A percentile compares a stretch with the other conserved stretches of the same genome.
Evolutionary conservation across 2,113 vertebrate species (phyloP).

Genomic region (Aegypius monachus): DNA sequence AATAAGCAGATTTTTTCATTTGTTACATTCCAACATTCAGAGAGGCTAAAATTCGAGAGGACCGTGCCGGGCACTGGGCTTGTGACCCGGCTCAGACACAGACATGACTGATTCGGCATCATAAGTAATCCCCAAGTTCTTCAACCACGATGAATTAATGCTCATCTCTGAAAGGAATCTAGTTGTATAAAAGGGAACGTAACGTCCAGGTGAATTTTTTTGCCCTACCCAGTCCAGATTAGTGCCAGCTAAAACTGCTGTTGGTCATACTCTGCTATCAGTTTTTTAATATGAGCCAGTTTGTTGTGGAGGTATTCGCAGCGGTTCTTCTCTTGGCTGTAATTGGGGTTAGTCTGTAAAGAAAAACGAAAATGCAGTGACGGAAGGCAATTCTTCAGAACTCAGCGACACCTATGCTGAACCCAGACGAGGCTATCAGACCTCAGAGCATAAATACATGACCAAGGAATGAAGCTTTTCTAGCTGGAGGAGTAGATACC

Average conservation of each 20-base stretch:
- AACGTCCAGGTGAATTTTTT: not conserved
- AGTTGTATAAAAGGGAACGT: conserved; percentile 26
- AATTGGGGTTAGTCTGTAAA: conserved; percentile 91
- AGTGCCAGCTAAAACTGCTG: conserved; percentile 86
- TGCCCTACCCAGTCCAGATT: conserved; percentile 31
- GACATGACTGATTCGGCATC: not conserved
- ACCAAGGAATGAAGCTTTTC: not conserved
- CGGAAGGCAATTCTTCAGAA: not conserved
- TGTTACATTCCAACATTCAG: conserved; percentile 22
- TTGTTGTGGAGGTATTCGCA: conserved; percentile 99
- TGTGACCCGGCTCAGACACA: not conserved
- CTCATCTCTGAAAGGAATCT: not conserved
- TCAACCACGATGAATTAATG: not conserved
- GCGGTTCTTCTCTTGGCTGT: conserved; percentile 96
- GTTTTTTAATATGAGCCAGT: conserved; percentile 97
- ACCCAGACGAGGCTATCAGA: accelerated
- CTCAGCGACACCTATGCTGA: accelerated
- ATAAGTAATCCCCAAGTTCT: conserved; percentile 2
- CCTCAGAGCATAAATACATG: not conserved
- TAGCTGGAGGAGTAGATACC: not conserved
- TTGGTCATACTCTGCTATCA: conserved; percentile 95
- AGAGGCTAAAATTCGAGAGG: not conserved
- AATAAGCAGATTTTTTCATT: conserved; percentile 26
- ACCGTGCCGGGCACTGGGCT: not conserved
- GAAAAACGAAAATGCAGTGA: not conserved